A percentile compares a stretch with the other conserved stretches of the same genome.
phyloP scores from a whole-genome alignment of 1,140 invertebrate genomes.

The Liolophura sinensis region DNA sequence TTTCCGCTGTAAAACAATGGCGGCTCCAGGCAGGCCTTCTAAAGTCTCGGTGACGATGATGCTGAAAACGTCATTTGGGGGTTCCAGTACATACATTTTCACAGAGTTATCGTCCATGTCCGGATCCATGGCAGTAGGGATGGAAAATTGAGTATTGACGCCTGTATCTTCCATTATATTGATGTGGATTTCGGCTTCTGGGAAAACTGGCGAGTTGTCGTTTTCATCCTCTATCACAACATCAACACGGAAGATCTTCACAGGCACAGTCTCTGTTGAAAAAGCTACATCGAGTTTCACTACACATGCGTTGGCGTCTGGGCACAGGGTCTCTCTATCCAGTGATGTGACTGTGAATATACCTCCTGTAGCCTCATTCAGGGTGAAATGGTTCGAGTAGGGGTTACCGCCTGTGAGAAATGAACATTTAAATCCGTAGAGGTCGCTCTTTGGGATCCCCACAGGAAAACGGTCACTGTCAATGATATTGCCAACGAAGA shows the following conservation, averaged over 20 bases:
- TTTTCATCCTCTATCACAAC: slow-evolving; percentile 73
- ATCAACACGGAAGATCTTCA: slow-evolving; percentile 47
- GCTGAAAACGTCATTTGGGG: slow-evolving; percentile 43
- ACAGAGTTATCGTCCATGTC: slow-evolving; percentile 66
- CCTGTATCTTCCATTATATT: slow-evolving; percentile 57
- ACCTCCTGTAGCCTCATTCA: slow-evolving; percentile 41
- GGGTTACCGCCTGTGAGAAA: slow-evolving; percentile 38
- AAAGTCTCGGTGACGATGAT: slow-evolving; percentile 32
- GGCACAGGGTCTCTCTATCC: slow-evolving; percentile 40
- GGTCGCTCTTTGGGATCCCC: too few relatives aligned
- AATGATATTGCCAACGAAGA: too few relatives aligned
- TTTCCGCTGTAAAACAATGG: slow-evolving; percentile 32
- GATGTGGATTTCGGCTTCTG: slow-evolving; percentile 25
- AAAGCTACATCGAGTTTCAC: slow-evolving; percentile 44
- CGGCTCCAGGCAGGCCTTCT: slow-evolving; percentile 37
- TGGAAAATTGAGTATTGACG: slow-evolving; percentile 71
- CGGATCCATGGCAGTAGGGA: slow-evolving; percentile 43
- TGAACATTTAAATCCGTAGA: slow-evolving; percentile 25
- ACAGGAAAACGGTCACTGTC: too few relatives aligned
- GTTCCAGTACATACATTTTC: slow-evolving; percentile 36
- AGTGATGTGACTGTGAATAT: slow-evolving; percentile 32
- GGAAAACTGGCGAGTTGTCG: slow-evolving; percentile 88
- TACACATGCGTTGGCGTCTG: slow-evolving; percentile 22
- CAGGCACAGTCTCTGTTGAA: slow-evolving; percentile 10
- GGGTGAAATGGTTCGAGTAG: slow-evolving; percentile 33